phyloP scores from a whole-genome alignment of 2,113 vertebrate species.

The Rhabdomys dilectus region DNA sequence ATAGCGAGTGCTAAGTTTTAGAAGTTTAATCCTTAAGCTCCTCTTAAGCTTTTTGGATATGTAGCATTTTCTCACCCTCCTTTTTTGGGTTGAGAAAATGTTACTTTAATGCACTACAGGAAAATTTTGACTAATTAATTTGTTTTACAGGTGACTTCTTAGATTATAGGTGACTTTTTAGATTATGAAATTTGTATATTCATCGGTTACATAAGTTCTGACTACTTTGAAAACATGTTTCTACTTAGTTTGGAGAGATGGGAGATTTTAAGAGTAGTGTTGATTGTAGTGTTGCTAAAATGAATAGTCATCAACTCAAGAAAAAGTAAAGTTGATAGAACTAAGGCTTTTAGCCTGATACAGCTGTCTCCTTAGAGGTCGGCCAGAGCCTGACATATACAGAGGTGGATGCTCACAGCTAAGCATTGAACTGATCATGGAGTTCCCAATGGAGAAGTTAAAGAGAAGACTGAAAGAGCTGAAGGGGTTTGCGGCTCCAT shows the following conservation, averaged over 20 bases:
- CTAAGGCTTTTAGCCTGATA: background rate
- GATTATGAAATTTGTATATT: slow-evolving; percentile 14
- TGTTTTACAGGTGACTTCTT: background rate
- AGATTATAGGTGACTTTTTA: background rate
- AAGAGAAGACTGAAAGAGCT: no score
- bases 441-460: no score
- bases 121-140: slow-evolving; percentile 30
- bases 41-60: background rate
- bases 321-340: background rate
- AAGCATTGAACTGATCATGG: no score
- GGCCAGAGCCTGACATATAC: no score
- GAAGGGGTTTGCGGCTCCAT: no score
- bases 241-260: slow-evolving; percentile 13
- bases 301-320: slow-evolving; percentile 4
- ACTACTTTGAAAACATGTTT: slow-evolving; percentile 27
- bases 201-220: slow-evolving; percentile 20
- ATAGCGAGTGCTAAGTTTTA: slow-evolving; percentile 20
- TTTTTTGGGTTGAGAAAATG: slow-evolving; percentile 16
- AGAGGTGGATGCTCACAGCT: no score
- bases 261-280: background rate
- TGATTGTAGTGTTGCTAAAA: slow-evolving; percentile 45
- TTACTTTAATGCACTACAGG: slow-evolving; percentile 15
- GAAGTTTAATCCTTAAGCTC: slow-evolving; percentile 30
- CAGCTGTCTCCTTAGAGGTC: no score
- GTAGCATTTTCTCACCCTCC: background rate